Percentiles rank a stretch among this genome's conserved stretches.
Evolutionary conservation across 2,113 vertebrate species (phyloP).

Genomic region (Brachyistius frenatus): DNA sequence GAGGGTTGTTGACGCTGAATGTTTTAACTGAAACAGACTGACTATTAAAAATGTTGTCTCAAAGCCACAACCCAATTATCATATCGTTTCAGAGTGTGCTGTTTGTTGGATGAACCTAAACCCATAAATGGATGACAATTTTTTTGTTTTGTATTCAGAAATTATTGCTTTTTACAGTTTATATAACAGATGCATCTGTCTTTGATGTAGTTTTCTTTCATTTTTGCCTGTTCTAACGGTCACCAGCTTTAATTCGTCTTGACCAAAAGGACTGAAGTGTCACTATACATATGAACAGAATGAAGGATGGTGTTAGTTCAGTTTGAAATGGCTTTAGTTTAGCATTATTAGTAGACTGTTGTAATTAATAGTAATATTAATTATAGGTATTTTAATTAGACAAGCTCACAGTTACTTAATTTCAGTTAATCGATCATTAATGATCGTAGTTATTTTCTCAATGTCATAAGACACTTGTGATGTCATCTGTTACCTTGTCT

Average conservation of each 20-base stretch:
- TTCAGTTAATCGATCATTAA: too few relatives aligned
- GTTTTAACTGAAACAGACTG: slow-evolving; percentile 19
- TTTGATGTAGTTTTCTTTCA: neutral
- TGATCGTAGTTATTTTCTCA: too few relatives aligned
- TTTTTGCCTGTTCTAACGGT: neutral
- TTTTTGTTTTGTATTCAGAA: neutral
- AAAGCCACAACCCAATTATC: slow-evolving; percentile 3
- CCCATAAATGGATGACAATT: neutral
- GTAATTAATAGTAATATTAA: too few relatives aligned
- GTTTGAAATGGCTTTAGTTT: neutral
- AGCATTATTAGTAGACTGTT: neutral
- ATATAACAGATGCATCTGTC: neutral
- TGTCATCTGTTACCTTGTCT: too few relatives aligned
- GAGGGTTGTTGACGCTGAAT: slow-evolving; percentile 4
- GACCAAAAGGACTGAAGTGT: neutral
- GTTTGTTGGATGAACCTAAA: neutral
- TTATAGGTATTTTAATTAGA: neutral
- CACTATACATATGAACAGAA: neutral
- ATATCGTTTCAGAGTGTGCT: neutral
- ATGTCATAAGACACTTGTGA: too few relatives aligned
- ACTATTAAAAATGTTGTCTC: slow-evolving; percentile 1
- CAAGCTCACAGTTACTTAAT: neutral
- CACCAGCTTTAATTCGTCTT: neutral
- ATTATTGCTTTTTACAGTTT: neutral
- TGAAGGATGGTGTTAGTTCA: neutral